Evolutionary conservation across 1,140 invertebrate species (phyloP).

Genomic region (Mercenaria mercenaria): DNA sequence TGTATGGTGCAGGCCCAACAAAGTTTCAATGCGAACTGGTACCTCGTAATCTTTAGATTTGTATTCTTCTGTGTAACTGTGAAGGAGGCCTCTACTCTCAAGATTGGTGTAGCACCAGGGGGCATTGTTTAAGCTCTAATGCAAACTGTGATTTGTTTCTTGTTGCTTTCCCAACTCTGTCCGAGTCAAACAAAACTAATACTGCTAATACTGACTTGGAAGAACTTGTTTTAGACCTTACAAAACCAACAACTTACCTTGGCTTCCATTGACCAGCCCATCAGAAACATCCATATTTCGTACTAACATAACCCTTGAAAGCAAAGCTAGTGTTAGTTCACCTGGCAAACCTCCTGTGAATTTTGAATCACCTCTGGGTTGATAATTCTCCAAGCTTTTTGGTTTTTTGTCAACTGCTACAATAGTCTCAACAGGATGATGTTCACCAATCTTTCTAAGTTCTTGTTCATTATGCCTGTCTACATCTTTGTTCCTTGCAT

Average conservation of each 20-base stretch:
- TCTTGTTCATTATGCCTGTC: neutral
- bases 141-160: neutral
- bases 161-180: neutral
- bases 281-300: conserved; percentile 55
- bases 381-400: neutral
- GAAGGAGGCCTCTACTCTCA: neutral
- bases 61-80: neutral
- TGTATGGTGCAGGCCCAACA: neutral
- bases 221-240: neutral
- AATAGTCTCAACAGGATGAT: neutral
- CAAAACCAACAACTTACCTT: neutral
- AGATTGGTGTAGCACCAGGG: neutral
- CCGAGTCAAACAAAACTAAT: neutral
- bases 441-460: neutral
- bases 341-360: neutral
- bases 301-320: conserved; percentile 52
- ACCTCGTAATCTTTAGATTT: neutral
- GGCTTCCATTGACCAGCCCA: neutral
- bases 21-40: neutral
- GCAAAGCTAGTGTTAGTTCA: neutral
- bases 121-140: neutral
- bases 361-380: neutral
- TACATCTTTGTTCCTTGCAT: neutral
- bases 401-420: conserved; percentile 17
- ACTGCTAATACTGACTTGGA: neutral